These are phyloP conservation scores for Peromyscus eremicus DNA, from an alignment of 2,797 vertebrate species.

Conservation along the genomic window DNA sequence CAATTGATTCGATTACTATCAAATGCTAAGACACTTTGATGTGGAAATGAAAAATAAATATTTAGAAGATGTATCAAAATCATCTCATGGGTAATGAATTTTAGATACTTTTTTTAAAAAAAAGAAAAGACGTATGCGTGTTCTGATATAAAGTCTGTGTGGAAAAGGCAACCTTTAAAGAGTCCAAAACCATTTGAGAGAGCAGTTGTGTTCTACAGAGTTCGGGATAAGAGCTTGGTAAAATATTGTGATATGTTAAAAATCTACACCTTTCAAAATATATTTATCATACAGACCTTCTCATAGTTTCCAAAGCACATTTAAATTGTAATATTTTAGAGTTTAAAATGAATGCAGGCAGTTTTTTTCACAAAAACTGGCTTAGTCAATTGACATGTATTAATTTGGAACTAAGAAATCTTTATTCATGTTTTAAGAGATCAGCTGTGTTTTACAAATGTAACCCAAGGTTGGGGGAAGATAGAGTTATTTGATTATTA, in stretches of 20 bases:
- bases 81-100: not conserved
- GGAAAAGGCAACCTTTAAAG: not conserved
- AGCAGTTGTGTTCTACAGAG: not conserved
- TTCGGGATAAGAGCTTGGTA: not conserved
- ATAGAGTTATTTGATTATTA: constrained; percentile 31
- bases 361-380: constrained; percentile 40
- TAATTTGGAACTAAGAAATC: constrained; percentile 44
- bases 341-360: constrained; percentile 40
- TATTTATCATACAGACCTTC: not conserved
- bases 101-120: not conserved
- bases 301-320: constrained; percentile 21
- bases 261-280: constrained; percentile 6
- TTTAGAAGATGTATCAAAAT: not conserved
- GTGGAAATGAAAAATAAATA: not conserved
- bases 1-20: not conserved
- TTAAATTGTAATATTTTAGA: constrained; percentile 43
- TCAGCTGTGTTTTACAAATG: not conserved
- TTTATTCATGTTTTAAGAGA: constrained; percentile 44
- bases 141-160: not conserved
- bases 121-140: not conserved
- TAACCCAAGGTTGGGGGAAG: not conserved
- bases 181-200: not conserved
- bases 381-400: not conserved
- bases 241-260: constrained; percentile 50
- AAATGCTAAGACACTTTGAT: not conserved